These are phyloP conservation scores for Sinohyriopsis cumingii DNA, from an alignment of 2,888 invertebrate genomes.

Conservation along the genomic window DNA sequence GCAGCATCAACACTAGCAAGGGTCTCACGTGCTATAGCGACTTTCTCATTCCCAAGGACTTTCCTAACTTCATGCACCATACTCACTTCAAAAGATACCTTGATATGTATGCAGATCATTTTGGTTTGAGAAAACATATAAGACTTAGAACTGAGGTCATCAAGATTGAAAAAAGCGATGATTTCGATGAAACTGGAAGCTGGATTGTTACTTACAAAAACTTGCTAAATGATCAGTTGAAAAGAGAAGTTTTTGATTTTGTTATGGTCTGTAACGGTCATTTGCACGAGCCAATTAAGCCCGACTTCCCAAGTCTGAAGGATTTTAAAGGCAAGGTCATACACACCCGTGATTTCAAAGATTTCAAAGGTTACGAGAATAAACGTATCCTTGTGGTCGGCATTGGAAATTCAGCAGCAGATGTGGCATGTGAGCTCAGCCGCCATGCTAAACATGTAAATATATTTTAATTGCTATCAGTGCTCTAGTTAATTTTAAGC, in stretches of 20 bases:
- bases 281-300: slow-evolving; percentile 42
- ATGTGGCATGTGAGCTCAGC: slow-evolving; percentile 44
- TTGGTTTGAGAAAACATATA: slow-evolving; percentile 32
- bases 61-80: slow-evolving; percentile 48
- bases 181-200: slow-evolving; percentile 57
- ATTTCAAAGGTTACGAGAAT: slow-evolving; percentile 40
- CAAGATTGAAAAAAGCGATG: slow-evolving; percentile 42
- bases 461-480: neutral
- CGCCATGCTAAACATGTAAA: slow-evolving; percentile 48
- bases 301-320: slow-evolving; percentile 42
- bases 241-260: slow-evolving; percentile 46
- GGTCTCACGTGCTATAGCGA: slow-evolving; percentile 47
- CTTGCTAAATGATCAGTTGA: slow-evolving; percentile 37
- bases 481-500: neutral
- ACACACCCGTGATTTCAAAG: slow-evolving; percentile 45
- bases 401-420: slow-evolving; percentile 45
- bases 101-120: slow-evolving; percentile 37
- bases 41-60: slow-evolving; percentile 47
- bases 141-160: slow-evolving; percentile 28
- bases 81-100: slow-evolving; percentile 44
- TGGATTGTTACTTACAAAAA: slow-evolving; percentile 57
- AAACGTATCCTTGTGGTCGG: slow-evolving; percentile 39
- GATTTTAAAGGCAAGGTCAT: slow-evolving; percentile 49
- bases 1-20: slow-evolving; percentile 49
- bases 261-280: slow-evolving; percentile 63